Percentiles rank a stretch among this genome's conserved stretches.
These are phyloP conservation scores for Patiria pectinifera DNA, from an alignment of 53 echinoderm and acorn worm species.

Conservation along the genomic window DNA sequence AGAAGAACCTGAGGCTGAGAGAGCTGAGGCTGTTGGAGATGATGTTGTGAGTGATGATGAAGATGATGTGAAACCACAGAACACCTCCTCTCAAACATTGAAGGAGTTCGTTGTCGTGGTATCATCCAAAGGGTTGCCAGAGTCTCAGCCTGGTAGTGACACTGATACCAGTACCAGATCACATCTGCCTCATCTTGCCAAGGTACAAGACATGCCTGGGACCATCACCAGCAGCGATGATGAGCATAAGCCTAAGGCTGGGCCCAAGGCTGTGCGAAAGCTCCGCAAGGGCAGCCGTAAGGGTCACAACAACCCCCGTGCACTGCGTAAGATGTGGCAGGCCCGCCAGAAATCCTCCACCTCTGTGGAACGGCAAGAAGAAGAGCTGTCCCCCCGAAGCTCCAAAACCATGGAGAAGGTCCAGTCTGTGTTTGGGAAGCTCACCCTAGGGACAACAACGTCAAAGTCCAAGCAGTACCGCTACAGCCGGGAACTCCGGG, in stretches of 20 bases:
- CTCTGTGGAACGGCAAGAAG: constrained; percentile 72
- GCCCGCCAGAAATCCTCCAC: constrained; percentile 60
- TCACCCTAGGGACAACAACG: constrained; percentile 66
- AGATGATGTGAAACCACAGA: constrained; percentile 11
- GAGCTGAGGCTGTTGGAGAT: constrained; percentile 28
- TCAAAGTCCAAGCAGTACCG: constrained; percentile 82
- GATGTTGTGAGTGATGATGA: constrained; percentile 38
- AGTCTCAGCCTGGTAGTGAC: constrained; percentile 35
- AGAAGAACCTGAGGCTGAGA: not conserved
- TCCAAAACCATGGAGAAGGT: constrained; percentile 58
- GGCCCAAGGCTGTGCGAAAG: not conserved
- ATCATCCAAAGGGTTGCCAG: constrained; percentile 47
- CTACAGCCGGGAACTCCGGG: constrained; percentile 88
- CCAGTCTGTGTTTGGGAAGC: constrained; percentile 72
- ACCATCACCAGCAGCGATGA: constrained; percentile 53
- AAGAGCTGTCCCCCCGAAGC: constrained; percentile 56
- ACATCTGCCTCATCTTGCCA: constrained; percentile 32
- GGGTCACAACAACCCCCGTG: constrained; percentile 78
- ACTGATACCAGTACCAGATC: constrained; percentile 18
- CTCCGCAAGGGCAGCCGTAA: constrained; percentile 71
- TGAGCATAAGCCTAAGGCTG: not conserved
- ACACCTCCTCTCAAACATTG: constrained; percentile 67
- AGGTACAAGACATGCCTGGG: constrained; percentile 9
- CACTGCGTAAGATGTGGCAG: constrained; percentile 74
- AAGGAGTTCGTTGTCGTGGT: constrained; percentile 85